Evolutionary conservation across 1,140 invertebrate genomes (phyloP).

Genomic region (Drosophila elegans): DNA sequence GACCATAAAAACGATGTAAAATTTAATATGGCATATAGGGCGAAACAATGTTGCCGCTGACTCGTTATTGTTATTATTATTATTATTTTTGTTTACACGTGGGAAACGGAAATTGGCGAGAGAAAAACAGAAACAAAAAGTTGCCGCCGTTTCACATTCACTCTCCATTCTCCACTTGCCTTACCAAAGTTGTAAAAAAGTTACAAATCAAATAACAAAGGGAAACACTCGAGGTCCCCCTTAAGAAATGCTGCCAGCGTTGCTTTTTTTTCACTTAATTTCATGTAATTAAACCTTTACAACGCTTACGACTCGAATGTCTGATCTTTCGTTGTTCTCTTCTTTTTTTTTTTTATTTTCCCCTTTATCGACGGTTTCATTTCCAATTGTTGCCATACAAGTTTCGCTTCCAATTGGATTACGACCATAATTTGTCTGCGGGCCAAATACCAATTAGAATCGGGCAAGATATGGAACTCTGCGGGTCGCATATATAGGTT

Average conservation of each 20-base stretch:
- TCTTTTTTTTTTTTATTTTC: constrained; percentile 9
- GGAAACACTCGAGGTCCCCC: constrained; percentile 4
- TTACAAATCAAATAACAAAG: constrained; percentile 27
- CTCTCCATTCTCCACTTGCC: constrained; percentile 18
- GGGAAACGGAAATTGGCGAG: constrained; percentile 69
- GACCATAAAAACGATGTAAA: constrained; percentile 13
- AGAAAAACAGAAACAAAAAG: constrained; percentile 32
- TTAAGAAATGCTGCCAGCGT: not conserved
- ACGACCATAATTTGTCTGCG: constrained; percentile 37
- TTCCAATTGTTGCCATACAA: constrained; percentile 23
- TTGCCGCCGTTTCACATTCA: constrained; percentile 52
- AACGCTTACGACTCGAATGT: constrained; percentile 16
- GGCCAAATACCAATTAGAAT: constrained; percentile 36
- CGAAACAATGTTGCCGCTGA: constrained; percentile 28
- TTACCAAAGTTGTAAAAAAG: constrained; percentile 19
- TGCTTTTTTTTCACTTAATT: constrained; percentile 28
- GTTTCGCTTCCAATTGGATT: constrained; percentile 39
- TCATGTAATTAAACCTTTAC: constrained; percentile 61
- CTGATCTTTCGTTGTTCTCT: not conserved
- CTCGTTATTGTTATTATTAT: constrained; percentile 55
- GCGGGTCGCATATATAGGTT: not conserved
- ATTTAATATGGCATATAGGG: constrained; percentile 30
- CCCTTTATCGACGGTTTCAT: constrained; percentile 7
- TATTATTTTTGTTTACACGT: constrained; percentile 64
- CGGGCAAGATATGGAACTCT: constrained; percentile 15